Evolutionary conservation across 2,113 vertebrate genomes (phyloP), one percentile per base, ranked within the genome.

Genomic region (Trematocara zebra): DNA sequence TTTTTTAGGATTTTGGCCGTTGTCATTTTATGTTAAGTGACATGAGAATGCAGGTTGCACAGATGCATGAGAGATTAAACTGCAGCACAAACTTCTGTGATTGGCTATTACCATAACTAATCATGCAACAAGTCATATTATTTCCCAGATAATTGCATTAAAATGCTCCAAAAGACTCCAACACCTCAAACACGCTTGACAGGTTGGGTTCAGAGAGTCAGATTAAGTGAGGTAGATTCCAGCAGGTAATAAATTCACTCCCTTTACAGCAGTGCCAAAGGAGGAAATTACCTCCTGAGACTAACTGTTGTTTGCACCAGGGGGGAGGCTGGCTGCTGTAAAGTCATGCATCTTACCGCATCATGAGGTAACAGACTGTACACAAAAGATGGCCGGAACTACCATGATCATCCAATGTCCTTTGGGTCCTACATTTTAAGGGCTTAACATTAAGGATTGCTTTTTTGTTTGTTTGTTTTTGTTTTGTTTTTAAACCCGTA

Each of bases 101-200:
- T 76, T 49, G 44, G 69, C 0, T 76, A 44, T 49, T 49, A 31
- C 4, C 42, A 49, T 10, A 31, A n/a, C 42, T 49, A 49, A 49
- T 47, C 67, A 74, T 49, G 6, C 23, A 49, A 8, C 0, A 6
- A 49, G 23, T 47, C 40, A 47, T 18, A 47, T 49, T 76, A 76
- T 49, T 76, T 49, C 4, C 0, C 23, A 8, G 69, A 49, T 76
- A 76, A 18, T 49, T 31, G 40, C 67, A 49, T 5, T 47, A 47
- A 47, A 72, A 44, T 72, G 3, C n/a, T 69, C 37, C 12, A 15
- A 47, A 72, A 72, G 37, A 1, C 20, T 44, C 40, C 14, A 28
- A 72, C 40, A 1, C 14, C 2, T 28, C 23, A 28, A 6, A 26
- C 23, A 28, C 0, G 0, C 20, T 47, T 28, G 8, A 47, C 0